Evolutionary conservation across 2,113 vertebrate species (phyloP).

Genomic region (western clawed frog (Xenopus tropicalis)): DNA sequence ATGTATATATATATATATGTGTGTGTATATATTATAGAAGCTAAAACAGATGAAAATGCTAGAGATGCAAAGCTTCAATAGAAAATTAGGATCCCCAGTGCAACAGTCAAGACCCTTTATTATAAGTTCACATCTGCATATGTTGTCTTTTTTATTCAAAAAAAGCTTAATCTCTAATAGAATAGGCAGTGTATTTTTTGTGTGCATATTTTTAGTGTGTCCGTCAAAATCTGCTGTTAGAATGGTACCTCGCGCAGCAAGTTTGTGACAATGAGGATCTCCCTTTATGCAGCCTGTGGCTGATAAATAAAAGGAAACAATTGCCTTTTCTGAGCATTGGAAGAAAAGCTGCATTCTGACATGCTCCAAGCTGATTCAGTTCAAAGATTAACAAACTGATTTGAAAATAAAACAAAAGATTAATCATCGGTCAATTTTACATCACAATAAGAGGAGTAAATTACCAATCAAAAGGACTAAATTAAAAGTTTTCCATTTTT

Average conservation of each 20-base stretch:
- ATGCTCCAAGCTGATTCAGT: slow-evolving; percentile 13
- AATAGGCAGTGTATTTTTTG: not conserved
- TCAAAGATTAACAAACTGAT: slow-evolving; percentile 22
- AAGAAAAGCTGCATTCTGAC: slow-evolving; percentile 23
- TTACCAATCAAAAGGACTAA: not conserved
- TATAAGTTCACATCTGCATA: not conserved
- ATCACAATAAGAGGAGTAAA: not conserved
- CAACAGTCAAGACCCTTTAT: not conserved
- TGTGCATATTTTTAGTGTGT: not conserved
- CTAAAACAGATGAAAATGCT: too few species aligned
- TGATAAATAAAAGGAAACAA: slow-evolving; percentile 17
- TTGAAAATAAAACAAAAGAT: slow-evolving; percentile 28
- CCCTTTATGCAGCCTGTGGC: slow-evolving; percentile 25
- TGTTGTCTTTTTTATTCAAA: not conserved
- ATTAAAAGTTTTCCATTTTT: slow-evolving; percentile 7
- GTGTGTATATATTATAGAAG: too few species aligned
- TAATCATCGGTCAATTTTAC: slow-evolving; percentile 3
- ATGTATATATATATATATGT: too few species aligned
- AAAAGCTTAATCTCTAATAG: not conserved
- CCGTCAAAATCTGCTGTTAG: not conserved
- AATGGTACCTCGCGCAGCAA: slow-evolving; percentile 1
- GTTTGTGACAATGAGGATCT: slow-evolving; percentile 14
- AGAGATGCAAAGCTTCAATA: too few species aligned
- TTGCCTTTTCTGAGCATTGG: slow-evolving; percentile 24
- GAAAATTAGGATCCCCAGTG: not conserved